Conservation (phyloP, 2,797 vertebrate genomes). For the Vireo griseus region DNA sequence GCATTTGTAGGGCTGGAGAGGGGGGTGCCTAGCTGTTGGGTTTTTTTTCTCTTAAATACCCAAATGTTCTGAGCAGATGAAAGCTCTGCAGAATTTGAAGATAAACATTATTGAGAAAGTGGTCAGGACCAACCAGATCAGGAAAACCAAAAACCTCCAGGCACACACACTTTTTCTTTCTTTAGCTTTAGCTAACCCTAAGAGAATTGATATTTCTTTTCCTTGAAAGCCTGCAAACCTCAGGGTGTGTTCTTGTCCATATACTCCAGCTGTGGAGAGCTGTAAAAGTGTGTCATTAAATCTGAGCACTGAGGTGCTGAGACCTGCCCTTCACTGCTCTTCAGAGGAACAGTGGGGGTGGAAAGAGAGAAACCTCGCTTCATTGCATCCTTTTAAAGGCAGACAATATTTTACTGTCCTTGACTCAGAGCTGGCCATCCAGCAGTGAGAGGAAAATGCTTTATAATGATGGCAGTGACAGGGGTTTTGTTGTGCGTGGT, state of each 20-base stretch:
- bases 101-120: background rate
- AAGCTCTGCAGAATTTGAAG: background rate
- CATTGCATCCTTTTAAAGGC: background rate
- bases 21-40: background rate
- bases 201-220: background rate
- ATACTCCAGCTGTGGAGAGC: background rate
- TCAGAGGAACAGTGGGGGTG: background rate
- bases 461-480: background rate
- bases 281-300: background rate
- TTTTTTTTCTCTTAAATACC: background rate
- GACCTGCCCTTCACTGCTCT: background rate
- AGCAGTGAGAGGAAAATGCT: background rate
- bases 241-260: background rate
- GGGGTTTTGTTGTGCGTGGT: background rate
- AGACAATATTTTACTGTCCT: background rate
- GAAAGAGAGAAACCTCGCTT: background rate
- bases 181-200: background rate
- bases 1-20: accelerated
- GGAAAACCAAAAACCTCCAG: background rate
- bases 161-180: background rate
- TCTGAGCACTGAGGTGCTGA: background rate
- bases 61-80: background rate
- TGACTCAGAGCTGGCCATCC: background rate
- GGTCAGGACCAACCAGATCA: background rate
- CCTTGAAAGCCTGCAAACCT: background rate